phyloP scores from a whole-genome alignment of 2,113 vertebrate species.

The Corythoichthys haematopterus region DNA sequence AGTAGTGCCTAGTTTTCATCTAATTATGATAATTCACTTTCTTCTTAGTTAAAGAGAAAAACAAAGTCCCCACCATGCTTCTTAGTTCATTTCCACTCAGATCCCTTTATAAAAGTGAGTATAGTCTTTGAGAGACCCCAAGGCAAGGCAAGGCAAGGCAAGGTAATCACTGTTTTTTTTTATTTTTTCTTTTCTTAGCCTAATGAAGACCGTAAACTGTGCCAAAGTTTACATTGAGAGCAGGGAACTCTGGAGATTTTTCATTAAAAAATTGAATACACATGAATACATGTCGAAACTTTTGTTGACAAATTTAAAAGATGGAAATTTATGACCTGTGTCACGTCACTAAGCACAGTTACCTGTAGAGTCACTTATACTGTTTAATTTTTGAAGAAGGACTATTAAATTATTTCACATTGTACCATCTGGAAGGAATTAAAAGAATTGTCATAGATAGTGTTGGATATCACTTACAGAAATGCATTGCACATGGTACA shows the following conservation, averaged over 20 bases:
- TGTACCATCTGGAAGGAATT: not conserved
- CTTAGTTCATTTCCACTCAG: slow-evolving; percentile 8
- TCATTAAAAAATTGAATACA: not conserved
- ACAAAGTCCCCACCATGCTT: not conserved
- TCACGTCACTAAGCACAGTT: not conserved
- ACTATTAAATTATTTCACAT: not conserved
- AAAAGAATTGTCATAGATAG: not conserved
- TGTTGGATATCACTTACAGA: not conserved
- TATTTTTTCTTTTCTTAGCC: not conserved
- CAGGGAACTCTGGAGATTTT: slow-evolving; percentile 4
- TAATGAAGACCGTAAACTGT: slow-evolving; percentile 2
- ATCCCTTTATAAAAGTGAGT: slow-evolving; percentile 15
- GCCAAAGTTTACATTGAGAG: slow-evolving; percentile 29
- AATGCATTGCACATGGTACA: not conserved
- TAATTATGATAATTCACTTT: slow-evolving; percentile 4
- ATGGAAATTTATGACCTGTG: not conserved
- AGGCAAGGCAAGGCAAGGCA: slow-evolving; percentile 1
- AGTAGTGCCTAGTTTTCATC: not conserved
- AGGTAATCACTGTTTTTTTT: not conserved
- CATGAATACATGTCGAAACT: not conserved
- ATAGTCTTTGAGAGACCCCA: slow-evolving; percentile 5
- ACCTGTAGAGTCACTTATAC: not conserved
- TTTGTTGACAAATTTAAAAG: not conserved
- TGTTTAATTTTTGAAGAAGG: not conserved
- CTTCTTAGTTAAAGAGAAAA: slow-evolving; percentile 14